Conservation (phyloP, 2,113 vertebrate genomes). For the Vulpes ferrilata region DNA sequence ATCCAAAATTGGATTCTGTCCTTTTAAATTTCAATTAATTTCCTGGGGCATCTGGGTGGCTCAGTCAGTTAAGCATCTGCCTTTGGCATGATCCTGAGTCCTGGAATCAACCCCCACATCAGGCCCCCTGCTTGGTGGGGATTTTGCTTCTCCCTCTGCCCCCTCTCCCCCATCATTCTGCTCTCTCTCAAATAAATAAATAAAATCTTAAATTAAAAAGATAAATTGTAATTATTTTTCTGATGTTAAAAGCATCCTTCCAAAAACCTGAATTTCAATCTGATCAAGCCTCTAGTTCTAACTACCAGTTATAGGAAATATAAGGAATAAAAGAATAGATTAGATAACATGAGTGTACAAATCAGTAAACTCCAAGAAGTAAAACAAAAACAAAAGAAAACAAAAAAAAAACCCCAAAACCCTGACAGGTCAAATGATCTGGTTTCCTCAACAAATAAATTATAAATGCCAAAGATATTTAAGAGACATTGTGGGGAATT, state of each 20-base stretch:
- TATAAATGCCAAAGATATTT: neutral
- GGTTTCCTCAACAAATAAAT: neutral
- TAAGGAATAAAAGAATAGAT: neutral
- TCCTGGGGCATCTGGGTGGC: neutral
- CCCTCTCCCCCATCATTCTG: neutral
- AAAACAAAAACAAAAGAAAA: neutral
- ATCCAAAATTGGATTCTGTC: conserved; percentile 18
- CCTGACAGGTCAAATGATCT: neutral
- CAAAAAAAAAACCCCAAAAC: neutral
- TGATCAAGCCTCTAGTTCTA: neutral
- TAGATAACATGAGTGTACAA: neutral
- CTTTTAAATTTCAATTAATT: neutral
- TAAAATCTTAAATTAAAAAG: neutral
- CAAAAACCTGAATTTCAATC: conserved; percentile 20
- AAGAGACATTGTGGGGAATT: neutral
- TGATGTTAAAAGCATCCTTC: conserved; percentile 19
- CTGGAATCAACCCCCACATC: neutral
- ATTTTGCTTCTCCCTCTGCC: neutral
- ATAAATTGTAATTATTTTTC: neutral
- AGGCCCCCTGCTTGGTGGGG: neutral
- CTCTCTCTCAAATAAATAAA: neutral
- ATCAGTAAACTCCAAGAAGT: neutral
- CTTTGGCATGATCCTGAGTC: neutral
- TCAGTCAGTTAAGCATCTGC: neutral
- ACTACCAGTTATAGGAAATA: neutral